phyloP scores from a whole-genome alignment of 2,113 vertebrate species.

The Xenus cinereus region DNA sequence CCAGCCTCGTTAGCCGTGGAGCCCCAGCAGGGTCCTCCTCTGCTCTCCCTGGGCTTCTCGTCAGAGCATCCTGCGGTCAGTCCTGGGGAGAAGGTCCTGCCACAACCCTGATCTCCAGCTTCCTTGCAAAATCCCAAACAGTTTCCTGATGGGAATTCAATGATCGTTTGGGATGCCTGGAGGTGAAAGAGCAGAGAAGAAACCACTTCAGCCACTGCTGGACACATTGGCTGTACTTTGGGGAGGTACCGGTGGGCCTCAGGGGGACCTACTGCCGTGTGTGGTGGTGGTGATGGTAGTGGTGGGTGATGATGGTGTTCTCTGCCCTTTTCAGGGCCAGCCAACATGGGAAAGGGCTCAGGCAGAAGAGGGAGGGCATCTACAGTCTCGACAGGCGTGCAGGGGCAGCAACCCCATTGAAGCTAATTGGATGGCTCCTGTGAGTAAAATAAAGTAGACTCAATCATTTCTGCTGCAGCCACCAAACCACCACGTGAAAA shows the following conservation, averaged over 20 bases:
- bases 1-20: rapidly evolving
- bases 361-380: neutral
- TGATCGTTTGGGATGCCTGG: neutral
- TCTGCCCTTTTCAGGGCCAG: neutral
- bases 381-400: rapidly evolving
- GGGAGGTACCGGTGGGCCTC: neutral
- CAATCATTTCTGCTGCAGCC: neutral
- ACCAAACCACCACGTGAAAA: neutral
- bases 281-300: no score
- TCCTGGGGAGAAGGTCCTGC: neutral
- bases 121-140: neutral
- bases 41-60: rapidly evolving
- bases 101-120: neutral
- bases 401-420: rapidly evolving
- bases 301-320: neutral
- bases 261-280: neutral
- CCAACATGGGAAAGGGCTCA: rapidly evolving
- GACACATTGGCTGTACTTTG: neutral
- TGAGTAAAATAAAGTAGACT: neutral
- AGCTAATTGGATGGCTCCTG: neutral
- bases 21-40: neutral
- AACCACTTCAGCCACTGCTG: rapidly evolving
- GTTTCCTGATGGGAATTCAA: neutral
- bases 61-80: neutral
- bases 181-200: neutral